Conservation (phyloP, 2,888 invertebrate species). For the Epistrophe grossulariae region DNA sequence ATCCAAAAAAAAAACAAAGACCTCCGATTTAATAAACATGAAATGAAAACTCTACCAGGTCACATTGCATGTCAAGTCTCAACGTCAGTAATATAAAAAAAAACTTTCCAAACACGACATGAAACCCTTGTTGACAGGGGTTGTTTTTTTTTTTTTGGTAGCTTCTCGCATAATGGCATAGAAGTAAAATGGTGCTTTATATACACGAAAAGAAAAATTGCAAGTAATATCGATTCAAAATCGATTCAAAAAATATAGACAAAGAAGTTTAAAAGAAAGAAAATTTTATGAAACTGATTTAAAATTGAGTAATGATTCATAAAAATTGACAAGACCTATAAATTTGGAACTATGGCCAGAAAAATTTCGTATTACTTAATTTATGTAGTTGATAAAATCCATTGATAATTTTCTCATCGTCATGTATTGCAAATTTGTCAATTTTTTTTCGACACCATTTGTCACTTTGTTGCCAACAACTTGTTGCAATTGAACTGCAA, state of each 20-base stretch:
- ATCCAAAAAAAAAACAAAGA: neutral
- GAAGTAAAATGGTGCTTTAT: neutral
- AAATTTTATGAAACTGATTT: neutral
- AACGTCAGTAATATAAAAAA: conserved; percentile 35
- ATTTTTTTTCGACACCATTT: no score
- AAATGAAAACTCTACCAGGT: conserved; percentile 20
- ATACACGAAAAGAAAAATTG: neutral
- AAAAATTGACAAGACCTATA: no score
- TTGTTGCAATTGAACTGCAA: no score
- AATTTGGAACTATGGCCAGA: no score
- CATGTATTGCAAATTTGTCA: no score
- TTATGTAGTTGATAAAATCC: no score
- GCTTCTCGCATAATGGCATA: conserved; percentile 23
- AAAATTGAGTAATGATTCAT: no score
- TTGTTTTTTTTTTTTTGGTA: conserved; percentile 18
- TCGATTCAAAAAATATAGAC: no score
- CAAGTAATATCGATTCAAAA: neutral
- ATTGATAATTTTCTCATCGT: no score
- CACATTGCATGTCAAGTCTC: conserved; percentile 55
- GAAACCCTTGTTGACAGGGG: conserved; percentile 42
- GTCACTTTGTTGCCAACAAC: no score
- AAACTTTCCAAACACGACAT: conserved; percentile 45
- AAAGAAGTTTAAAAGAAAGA: neutral
- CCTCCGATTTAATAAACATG: conserved; percentile 25
- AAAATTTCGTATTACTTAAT: no score